Percentiles rank a stretch among this genome's conserved stretches.
These are phyloP conservation scores for Eufriesea mexicana DNA, from an alignment of 1,140 invertebrate species.

Conservation along the genomic window DNA sequence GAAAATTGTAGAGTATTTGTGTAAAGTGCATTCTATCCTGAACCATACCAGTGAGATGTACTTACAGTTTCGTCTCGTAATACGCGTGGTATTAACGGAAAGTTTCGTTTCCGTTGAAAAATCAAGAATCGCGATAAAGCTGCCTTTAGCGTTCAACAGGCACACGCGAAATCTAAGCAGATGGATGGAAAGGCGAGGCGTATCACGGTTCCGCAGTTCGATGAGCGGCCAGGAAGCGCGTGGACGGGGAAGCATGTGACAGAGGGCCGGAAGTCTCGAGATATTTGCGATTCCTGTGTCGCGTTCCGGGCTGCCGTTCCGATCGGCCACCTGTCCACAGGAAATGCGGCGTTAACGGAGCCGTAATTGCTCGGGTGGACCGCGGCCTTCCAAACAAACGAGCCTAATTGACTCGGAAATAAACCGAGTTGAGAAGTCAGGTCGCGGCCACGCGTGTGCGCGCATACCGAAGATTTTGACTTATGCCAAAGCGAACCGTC, in stretches of 20 bases:
- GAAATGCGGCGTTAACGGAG: slow-evolving; percentile 77
- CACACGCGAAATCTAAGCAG: too few relatives aligned
- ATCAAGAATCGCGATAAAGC: too few relatives aligned
- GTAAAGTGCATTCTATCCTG: too few relatives aligned
- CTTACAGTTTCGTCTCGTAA: too few relatives aligned
- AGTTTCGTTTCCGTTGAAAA: too few relatives aligned
- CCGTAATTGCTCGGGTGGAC: slow-evolving; percentile 79
- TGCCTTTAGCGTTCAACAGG: too few relatives aligned
- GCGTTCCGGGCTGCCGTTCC: slow-evolving; percentile 51
- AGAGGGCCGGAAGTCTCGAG: slow-evolving; percentile 27
- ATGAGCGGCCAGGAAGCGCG: background rate
- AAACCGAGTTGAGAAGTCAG: slow-evolving; percentile 68
- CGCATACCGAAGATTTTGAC: slow-evolving; percentile 79
- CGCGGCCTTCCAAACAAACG: slow-evolving; percentile 77
- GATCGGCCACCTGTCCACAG: slow-evolving; percentile 73
- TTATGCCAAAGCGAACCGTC: slow-evolving; percentile 81
- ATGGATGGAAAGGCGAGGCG: background rate
- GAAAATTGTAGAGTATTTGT: too few relatives aligned
- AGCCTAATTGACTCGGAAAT: slow-evolving; percentile 82
- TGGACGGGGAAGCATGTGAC: background rate
- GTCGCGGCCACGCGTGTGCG: slow-evolving; percentile 61
- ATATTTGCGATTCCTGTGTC: slow-evolving; percentile 32
- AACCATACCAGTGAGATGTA: too few relatives aligned
- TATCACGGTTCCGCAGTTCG: background rate
- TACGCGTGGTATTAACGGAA: too few relatives aligned